Evolutionary conservation across 2,888 invertebrate species (phyloP).

Genomic region (Orchesellides sinensis): DNA sequence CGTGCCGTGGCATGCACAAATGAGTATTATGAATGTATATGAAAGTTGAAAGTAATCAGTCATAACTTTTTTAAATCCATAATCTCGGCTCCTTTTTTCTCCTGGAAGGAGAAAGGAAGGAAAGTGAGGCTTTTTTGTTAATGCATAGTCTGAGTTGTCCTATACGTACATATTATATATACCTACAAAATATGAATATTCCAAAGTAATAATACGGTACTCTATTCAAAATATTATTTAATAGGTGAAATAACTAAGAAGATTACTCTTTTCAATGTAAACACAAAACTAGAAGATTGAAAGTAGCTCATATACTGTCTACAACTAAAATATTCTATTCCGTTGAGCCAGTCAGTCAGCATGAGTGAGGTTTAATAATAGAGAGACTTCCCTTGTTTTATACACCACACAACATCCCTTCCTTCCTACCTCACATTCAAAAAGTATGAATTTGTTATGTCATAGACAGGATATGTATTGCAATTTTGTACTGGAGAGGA

Average conservation of each 20-base stretch:
- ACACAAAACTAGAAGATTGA: constrained; percentile 4
- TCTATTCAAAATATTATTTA: too few relatives aligned
- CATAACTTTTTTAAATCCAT: constrained; percentile 28
- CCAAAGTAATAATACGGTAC: not conserved
- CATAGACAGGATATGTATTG: constrained; percentile 8
- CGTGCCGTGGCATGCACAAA: constrained; percentile 7
- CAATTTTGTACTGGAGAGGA: not conserved
- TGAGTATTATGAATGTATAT: not conserved
- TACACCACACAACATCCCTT: too few relatives aligned
- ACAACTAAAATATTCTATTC: not conserved
- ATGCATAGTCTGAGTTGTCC: too few relatives aligned
- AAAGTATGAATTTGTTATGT: constrained; percentile 4
- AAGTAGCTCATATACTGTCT: too few relatives aligned
- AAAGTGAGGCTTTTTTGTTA: not conserved
- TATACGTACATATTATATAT: not conserved
- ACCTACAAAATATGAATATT: not conserved
- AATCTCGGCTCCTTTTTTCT: not conserved
- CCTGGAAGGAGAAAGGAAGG: not conserved
- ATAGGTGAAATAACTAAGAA: too few relatives aligned
- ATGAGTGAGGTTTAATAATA: not conserved
- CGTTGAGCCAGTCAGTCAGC: not conserved
- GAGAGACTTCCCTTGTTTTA: not conserved
- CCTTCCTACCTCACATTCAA: not conserved
- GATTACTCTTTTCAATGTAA: not conserved
- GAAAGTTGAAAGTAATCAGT: constrained; percentile 29